These are phyloP conservation scores for Pristiophorus japonicus DNA, from an alignment of 2,113 vertebrate genomes.

Conservation along the genomic window DNA sequence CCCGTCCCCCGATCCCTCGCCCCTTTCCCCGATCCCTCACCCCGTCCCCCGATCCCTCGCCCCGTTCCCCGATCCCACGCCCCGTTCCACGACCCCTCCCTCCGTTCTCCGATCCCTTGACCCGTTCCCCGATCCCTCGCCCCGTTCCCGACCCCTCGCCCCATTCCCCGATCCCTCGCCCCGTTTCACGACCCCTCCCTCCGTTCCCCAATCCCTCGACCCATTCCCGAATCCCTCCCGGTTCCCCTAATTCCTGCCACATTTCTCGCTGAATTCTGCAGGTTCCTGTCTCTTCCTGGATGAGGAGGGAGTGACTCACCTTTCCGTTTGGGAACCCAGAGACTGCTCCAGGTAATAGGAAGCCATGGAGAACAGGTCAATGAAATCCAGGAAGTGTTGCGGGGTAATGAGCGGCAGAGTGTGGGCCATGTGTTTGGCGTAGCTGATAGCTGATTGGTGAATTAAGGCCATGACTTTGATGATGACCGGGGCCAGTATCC, in stretches of 20 bases:
- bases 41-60: not conserved
- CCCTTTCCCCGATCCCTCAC: not conserved
- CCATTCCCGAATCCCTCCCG: not conserved
- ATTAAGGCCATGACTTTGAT: constrained; percentile 61
- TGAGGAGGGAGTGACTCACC: too few species aligned
- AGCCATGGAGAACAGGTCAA: constrained; percentile 53
- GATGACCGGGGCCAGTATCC: constrained; percentile 41
- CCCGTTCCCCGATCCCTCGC: constrained; percentile 37
- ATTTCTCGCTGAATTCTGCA: too few species aligned
- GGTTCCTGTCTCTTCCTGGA: too few species aligned
- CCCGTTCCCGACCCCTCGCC: too few species aligned
- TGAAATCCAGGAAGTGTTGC: constrained; percentile 59
- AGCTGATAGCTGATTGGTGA: constrained; percentile 59
- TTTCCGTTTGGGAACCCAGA: constrained; percentile 42
- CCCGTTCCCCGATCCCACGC: not conserved
- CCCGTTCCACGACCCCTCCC: not conserved
- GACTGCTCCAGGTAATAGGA: constrained; percentile 45
- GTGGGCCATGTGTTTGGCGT: constrained; percentile 51
- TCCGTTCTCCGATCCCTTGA: not conserved
- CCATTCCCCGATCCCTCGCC: too few species aligned
- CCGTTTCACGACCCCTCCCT: not conserved
- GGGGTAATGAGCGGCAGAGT: constrained; percentile 56
- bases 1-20: not conserved
- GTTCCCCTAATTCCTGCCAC: not conserved
- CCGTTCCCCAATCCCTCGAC: not conserved